Base-by-base conservation (phyloP, 2,113 vertebrate species). In the Thamnaconus septentrionalis region DNA sequence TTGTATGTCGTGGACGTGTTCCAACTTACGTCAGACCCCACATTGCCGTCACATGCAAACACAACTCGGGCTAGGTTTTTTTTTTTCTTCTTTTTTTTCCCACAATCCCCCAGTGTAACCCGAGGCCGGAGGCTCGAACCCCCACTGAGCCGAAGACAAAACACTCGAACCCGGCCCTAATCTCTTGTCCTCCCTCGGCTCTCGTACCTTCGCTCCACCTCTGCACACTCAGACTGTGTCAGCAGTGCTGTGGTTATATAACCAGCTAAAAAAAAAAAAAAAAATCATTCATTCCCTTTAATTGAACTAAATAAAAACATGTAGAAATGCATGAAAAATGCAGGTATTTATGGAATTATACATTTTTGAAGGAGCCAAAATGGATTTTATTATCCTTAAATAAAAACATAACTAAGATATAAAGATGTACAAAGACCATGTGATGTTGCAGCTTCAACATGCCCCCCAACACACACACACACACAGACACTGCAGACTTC, bases 71-170 rank as follows among this genome's bases (percentile, higher is more conserved):
- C 46, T 68, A 41, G 44, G 53, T 76, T 62, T 73, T 72, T 49
- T 66, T 31, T 31, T 31, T 31, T 31, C 18, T 31, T 31, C 18
- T 31, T 31, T 31, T 31, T 66, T 56, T 53, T 53, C 78, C 81
- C 83, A 80, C 73, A 80, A 79, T 80, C 40, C 68, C 53, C 58
- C 41, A 59, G 71, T 73, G 81, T 85, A 84, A 85, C 83, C 76
- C 61, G 73, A 85, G 79, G 85, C 85, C 61, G 64, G 50, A 69
- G 59, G 69, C 71, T 66, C 41, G 66, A 62, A 11, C 65, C 70
- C 81, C 83, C 53, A 10, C 81, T 77, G 73, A 84, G 76, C 58
- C 49, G 46, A 76, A 84, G 71, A 83, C 83, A 85, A 85, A 87
- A 85, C 83, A 65, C 64, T 80, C 56, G 49, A 76, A 75, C 56